These are phyloP conservation scores for Sylvilagus floridanus DNA, from an alignment of 2,797 vertebrate species.

Conservation along the genomic window DNA sequence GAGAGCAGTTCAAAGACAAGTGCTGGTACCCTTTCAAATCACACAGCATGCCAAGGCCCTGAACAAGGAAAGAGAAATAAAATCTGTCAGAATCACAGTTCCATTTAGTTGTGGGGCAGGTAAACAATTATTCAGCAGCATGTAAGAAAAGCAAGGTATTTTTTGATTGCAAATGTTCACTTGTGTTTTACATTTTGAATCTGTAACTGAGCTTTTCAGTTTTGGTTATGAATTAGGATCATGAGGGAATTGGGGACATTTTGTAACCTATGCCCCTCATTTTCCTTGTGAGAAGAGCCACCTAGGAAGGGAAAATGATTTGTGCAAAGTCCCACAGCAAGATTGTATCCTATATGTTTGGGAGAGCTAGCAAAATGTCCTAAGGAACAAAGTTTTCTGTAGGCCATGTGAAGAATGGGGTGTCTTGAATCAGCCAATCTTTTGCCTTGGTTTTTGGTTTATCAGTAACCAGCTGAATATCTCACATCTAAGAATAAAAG, in stretches of 20 bases:
- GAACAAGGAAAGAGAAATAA: neutral
- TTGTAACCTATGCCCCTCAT: neutral
- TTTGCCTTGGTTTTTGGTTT: slow-evolving; percentile 3
- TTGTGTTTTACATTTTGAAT: slow-evolving; percentile 50
- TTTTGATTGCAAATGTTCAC: neutral
- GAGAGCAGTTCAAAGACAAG: slow-evolving; percentile 46
- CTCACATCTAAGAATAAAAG: neutral
- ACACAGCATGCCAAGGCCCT: neutral
- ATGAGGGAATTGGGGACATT: neutral
- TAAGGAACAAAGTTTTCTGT: neutral
- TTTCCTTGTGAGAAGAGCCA: neutral
- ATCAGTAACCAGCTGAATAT: slow-evolving; percentile 17
- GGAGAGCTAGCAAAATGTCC: neutral
- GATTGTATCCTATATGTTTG: neutral
- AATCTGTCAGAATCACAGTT: neutral
- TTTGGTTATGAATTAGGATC: slow-evolving; percentile 4
- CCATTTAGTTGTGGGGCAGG: neutral
- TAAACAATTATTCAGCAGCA: neutral
- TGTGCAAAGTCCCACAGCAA: neutral
- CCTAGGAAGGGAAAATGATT: neutral
- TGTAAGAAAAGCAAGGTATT: slow-evolving; percentile 8
- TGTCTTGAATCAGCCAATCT: neutral
- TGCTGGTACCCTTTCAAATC: slow-evolving; percentile 26
- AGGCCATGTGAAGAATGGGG: neutral
- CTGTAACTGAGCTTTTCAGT: neutral